Evolutionary conservation across 2,113 vertebrate species (phyloP).

Genomic region (Ranitomeya imitator): DNA sequence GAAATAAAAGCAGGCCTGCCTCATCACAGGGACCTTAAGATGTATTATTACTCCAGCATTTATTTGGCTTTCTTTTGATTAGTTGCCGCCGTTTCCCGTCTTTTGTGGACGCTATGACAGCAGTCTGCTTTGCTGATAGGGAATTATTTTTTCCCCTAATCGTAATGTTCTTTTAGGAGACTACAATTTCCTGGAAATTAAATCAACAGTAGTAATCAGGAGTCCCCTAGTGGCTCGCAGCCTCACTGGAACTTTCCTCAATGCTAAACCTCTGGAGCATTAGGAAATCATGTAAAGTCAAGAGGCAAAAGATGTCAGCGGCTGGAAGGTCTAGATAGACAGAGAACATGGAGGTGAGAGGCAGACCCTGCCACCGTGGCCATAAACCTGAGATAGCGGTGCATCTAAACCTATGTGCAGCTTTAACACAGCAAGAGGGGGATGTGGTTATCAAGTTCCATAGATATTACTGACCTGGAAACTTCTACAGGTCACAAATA

Average conservation of each 20-base stretch:
- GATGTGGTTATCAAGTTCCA: not conserved
- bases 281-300: conserved; percentile 23
- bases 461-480: not conserved
- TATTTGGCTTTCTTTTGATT: conserved; percentile 65
- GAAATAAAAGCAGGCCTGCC: conserved; percentile 68
- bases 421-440: not conserved
- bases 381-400: not conserved
- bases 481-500: no score
- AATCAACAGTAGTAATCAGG: conserved; percentile 72
- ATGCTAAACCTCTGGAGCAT: conserved; percentile 42
- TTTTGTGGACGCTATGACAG: conserved; percentile 59
- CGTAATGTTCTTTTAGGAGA: conserved; percentile 68
- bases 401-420: not conserved
- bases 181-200: conserved; percentile 69
- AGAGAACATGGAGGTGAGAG: not conserved
- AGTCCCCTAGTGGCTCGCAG: conserved; percentile 69
- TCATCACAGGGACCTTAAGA: conserved; percentile 69
- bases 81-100: conserved; percentile 61
- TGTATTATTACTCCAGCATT: conserved; percentile 67
- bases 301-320: not conserved
- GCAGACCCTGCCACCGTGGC: not conserved
- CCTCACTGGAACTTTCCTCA: conserved; percentile 69
- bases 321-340: not conserved
- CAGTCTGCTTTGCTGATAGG: conserved; percentile 54
- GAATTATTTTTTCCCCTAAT: conserved; percentile 63